Evolutionary conservation across 1,140 invertebrate genomes (phyloP).

Genomic region (Leptopilina clavipes): DNA sequence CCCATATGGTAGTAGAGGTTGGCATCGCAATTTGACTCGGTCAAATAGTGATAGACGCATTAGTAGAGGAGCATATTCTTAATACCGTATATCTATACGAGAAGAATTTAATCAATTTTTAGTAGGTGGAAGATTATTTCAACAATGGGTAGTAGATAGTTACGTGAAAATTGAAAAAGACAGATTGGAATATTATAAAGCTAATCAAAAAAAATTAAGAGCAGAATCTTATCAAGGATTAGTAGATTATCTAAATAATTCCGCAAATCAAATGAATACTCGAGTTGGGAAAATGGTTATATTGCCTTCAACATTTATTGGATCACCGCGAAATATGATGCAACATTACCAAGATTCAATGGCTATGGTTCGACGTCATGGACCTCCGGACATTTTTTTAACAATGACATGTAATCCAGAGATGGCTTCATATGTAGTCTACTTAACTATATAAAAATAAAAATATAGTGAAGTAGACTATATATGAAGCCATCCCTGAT

Average conservation of each 20-base stretch:
- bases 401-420: no score
- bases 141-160: no score
- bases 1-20: slow-evolving; percentile 40
- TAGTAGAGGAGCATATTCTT: slow-evolving; percentile 24
- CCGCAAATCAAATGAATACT: not conserved
- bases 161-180: slow-evolving; percentile 20
- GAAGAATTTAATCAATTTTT: slow-evolving; percentile 14
- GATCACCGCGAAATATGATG: slow-evolving; percentile 67
- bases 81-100: slow-evolving; percentile 36
- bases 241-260: slow-evolving; percentile 34
- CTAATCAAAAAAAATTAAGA: slow-evolving; percentile 28
- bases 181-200: not conserved
- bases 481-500: slow-evolving; percentile 66
- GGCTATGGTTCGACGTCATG: slow-evolving; percentile 68
- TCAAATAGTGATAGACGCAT: slow-evolving; percentile 18
- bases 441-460: no score
- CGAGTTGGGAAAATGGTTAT: slow-evolving; percentile 55
- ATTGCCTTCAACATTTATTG: slow-evolving; percentile 63
- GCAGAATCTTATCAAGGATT: slow-evolving; percentile 38
- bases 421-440: no score
- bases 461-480: no score
- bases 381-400: slow-evolving; percentile 67
- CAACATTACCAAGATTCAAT: slow-evolving; percentile 69
- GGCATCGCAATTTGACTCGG: slow-evolving; percentile 29
- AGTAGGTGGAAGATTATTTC: not conserved